A percentile compares a stretch with the other conserved stretches of the same genome.
Evolutionary conservation across 2,888 invertebrate genomes (phyloP).

Genomic region (Neria commutata): DNA sequence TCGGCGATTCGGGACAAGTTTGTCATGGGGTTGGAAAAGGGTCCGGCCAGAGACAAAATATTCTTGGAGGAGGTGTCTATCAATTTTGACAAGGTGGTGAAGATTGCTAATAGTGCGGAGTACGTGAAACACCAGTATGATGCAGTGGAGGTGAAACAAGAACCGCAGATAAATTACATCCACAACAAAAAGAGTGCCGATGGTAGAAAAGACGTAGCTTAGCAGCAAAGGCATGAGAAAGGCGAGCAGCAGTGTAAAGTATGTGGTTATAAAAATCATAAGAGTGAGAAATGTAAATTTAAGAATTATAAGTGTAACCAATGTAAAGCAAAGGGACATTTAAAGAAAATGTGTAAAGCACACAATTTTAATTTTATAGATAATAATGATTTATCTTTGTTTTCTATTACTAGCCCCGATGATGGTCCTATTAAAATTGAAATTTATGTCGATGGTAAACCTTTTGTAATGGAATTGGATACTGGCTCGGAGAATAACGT

Average conservation of each 20-base stretch:
- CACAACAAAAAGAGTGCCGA: not conserved
- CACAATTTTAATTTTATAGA: conserved; percentile 13
- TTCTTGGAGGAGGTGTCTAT: not conserved
- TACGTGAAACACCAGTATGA: not conserved
- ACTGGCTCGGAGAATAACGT: too few relatives aligned
- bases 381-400: conserved; percentile 14
- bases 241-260: conserved; percentile 12
- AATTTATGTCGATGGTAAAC: too few relatives aligned
- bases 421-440: conserved; percentile 7
- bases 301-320: conserved; percentile 13
- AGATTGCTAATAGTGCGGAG: not conserved
- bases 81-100: not conserved
- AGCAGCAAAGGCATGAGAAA: conserved; percentile 2
- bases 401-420: conserved; percentile 6
- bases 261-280: conserved; percentile 12
- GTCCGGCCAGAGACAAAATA: not conserved
- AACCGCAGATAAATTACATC: not conserved
- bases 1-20: conserved; percentile 24
- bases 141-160: not conserved
- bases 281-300: conserved; percentile 11
- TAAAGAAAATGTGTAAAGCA: conserved; percentile 20
- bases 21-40: conserved; percentile 20
- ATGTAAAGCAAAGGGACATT: conserved; percentile 18
- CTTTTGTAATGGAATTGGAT: too few relatives aligned
- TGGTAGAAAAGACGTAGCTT: not conserved